A percentile compares a stretch with the other conserved stretches of the same genome.
Conservation (phyloP, 2,113 vertebrate species). For the Bostrychus sinensis region DNA sequence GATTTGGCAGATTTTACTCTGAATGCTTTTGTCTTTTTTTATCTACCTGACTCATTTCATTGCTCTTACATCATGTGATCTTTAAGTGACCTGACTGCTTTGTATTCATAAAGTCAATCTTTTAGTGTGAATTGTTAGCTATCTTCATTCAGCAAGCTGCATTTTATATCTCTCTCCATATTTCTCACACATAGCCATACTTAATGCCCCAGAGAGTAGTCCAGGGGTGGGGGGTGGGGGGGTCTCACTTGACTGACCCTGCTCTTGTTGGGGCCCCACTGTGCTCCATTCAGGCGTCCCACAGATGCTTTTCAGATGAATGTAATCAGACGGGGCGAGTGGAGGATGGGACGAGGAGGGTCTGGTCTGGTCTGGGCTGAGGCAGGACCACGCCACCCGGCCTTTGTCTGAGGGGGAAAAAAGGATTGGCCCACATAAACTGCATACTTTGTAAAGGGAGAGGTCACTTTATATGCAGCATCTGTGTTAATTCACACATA, state of each 20-base stretch:
- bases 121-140: too few species aligned
- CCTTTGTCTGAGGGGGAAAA: constrained; percentile 28
- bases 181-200: constrained; percentile 24
- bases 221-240: constrained; percentile 21
- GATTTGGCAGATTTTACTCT: background rate
- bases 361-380: constrained; percentile 15
- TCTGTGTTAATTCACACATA: background rate
- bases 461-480: background rate
- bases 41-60: constrained; percentile 30
- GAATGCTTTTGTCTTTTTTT: constrained; percentile 36
- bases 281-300: constrained; percentile 54
- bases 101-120: background rate
- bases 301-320: constrained; percentile 69
- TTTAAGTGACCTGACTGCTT: constrained; percentile 12
- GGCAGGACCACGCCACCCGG: constrained; percentile 9
- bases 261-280: constrained; percentile 51
- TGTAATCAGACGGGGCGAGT: constrained; percentile 38
- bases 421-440: constrained; percentile 19
- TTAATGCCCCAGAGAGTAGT: constrained; percentile 14
- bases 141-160: too few species aligned
- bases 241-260: constrained; percentile 51
- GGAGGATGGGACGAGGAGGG: constrained; percentile 54
- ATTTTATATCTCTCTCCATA: constrained; percentile 20
- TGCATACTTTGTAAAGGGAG: constrained; percentile 9
- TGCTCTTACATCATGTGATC: constrained; percentile 32